phyloP scores from a whole-genome alignment of 2,797 vertebrate species.

The Petrocephalus sullivani region DNA sequence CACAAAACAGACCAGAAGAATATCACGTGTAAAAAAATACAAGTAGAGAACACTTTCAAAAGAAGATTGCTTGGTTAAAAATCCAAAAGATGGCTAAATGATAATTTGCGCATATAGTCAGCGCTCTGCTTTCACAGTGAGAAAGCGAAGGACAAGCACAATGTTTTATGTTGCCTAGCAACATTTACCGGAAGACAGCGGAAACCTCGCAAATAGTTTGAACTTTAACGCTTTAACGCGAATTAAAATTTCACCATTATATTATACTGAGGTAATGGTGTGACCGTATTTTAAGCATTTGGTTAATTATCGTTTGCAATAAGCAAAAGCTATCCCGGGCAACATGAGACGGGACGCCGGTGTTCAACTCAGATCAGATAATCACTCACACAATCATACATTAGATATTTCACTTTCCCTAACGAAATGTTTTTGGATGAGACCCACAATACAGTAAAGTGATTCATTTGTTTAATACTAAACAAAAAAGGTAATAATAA shows the following conservation, averaged over 20 bases:
- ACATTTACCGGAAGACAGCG: conserved; percentile 9
- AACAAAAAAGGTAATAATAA: no score
- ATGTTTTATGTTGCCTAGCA: conserved; percentile 11
- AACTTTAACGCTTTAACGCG: background rate
- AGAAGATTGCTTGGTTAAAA: background rate
- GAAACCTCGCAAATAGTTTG: background rate
- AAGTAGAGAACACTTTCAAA: background rate
- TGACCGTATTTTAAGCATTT: background rate
- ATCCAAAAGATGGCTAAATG: background rate
- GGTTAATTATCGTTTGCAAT: background rate
- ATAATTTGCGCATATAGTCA: background rate
- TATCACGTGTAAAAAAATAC: background rate
- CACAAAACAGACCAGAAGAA: background rate
- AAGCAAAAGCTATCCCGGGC: background rate
- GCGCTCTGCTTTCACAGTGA: background rate
- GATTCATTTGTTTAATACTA: no score
- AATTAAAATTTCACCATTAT: background rate
- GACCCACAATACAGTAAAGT: no score
- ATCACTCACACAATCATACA: no score
- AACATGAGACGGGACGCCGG: background rate
- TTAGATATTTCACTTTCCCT: no score
- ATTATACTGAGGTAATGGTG: background rate
- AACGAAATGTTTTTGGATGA: no score
- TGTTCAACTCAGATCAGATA: no score
- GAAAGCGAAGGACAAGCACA: background rate